These are phyloP conservation scores for Pristis pectinata DNA, from an alignment of 2,797 vertebrate genomes.

Conservation along the genomic window DNA sequence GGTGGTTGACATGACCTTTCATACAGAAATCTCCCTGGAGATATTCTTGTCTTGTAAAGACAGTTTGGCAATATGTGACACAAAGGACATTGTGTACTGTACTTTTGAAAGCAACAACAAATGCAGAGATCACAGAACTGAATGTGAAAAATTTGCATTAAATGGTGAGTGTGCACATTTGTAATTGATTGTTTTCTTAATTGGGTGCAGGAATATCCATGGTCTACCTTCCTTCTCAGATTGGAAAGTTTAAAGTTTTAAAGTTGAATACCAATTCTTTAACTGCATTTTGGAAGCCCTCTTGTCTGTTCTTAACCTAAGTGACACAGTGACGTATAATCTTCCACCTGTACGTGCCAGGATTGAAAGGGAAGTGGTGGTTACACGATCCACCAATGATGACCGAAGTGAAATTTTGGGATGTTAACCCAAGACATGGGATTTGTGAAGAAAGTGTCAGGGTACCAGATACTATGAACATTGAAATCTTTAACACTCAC, in stretches of 20 bases:
- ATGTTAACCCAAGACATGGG: not conserved
- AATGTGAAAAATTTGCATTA: not conserved
- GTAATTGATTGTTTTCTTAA: not conserved
- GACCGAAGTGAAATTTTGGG: no score
- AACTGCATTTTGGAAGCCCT: not conserved
- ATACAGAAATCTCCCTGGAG: not conserved
- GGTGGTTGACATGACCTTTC: conserved; percentile 26
- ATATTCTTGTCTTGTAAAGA: not conserved
- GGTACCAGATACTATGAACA: not conserved
- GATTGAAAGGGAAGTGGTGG: not conserved
- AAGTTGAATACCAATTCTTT: not conserved
- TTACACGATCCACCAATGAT: not conserved
- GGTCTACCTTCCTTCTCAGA: not conserved
- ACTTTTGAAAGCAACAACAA: not conserved
- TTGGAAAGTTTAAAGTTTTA: not conserved
- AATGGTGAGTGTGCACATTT: not conserved
- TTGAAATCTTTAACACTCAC: not conserved
- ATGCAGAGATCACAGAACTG: not conserved
- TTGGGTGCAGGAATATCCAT: not conserved
- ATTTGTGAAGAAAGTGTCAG: not conserved
- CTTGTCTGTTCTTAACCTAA: not conserved
- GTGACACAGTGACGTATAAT: not conserved
- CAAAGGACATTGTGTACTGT: not conserved
- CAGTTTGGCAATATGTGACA: not conserved
- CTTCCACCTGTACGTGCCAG: not conserved